phyloP scores from a whole-genome alignment of 2,888 invertebrate genomes.

The Choristoneura rosaceana region DNA sequence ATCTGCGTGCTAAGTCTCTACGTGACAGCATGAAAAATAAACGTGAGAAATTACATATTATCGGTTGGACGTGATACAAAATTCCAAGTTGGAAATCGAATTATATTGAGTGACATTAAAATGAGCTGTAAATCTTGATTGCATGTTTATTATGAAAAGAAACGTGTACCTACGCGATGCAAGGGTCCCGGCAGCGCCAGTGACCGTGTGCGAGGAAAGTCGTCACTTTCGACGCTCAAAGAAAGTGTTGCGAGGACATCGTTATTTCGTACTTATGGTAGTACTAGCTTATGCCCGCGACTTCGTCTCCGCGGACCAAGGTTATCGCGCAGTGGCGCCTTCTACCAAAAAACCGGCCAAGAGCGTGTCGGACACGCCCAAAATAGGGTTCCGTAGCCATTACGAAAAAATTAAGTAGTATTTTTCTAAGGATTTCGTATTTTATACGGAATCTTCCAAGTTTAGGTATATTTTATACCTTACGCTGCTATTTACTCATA shows the following conservation, averaged over 20 bases:
- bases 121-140: slow-evolving; percentile 3
- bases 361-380: no score
- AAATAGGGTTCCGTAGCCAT: no score
- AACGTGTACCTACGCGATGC: slow-evolving; percentile 44
- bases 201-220: slow-evolving; percentile 59
- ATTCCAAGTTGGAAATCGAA: slow-evolving; percentile 1
- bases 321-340: no score
- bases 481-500: no score
- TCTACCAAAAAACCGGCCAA: no score
- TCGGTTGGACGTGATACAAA: slow-evolving; percentile 8
- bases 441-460: no score
- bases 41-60: slow-evolving; percentile 16
- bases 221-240: slow-evolving; percentile 55
- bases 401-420: no score
- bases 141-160: slow-evolving; percentile 31
- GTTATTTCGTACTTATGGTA: slow-evolving; percentile 46
- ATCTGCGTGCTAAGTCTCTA: slow-evolving; percentile 44
- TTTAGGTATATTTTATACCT: no score
- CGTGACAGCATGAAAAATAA: slow-evolving; percentile 30
- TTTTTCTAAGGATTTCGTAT: no score
- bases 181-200: slow-evolving; percentile 48
- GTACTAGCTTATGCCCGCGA: background rate
- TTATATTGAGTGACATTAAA: slow-evolving; percentile 5
- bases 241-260: slow-evolving; percentile 61
- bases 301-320: no score